These are phyloP conservation scores for Thaleichthys pacificus DNA, from an alignment of 2,797 vertebrate species.

Conservation along the genomic window DNA sequence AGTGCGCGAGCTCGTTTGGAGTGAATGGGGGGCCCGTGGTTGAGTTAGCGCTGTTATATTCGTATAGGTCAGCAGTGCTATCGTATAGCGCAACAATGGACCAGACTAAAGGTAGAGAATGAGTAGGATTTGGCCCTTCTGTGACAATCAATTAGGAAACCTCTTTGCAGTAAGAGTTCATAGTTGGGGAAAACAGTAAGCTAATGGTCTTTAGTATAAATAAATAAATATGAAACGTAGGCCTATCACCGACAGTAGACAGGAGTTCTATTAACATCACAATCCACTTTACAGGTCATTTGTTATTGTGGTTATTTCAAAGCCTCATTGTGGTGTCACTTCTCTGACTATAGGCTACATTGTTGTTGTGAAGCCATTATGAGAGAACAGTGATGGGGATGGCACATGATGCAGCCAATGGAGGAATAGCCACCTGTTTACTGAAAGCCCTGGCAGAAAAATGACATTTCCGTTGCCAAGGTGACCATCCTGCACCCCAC, in stretches of 20 bases:
- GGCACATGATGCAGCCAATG: neutral
- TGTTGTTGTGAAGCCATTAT: neutral
- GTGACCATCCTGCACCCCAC: conserved; percentile 20
- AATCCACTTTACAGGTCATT: neutral
- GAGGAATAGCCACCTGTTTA: neutral
- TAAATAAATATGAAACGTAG: neutral
- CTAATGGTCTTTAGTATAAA: neutral
- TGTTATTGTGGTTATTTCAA: neutral
- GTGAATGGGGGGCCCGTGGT: conserved; percentile 46
- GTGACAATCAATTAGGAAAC: neutral
- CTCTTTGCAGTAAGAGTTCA: neutral
- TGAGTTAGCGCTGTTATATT: conserved; percentile 55
- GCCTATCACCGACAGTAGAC: neutral
- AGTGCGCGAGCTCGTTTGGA: conserved; percentile 37
- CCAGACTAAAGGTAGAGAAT: conserved; percentile 63
- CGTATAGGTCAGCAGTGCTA: conserved; percentile 74
- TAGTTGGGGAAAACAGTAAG: neutral
- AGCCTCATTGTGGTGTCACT: neutral
- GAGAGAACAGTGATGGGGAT: neutral
- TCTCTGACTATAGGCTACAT: neutral
- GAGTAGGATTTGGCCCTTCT: conserved; percentile 58
- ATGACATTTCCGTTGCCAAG: conserved; percentile 20
- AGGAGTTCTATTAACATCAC: neutral
- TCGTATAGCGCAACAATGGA: conserved; percentile 69
- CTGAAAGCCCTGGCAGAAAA: neutral